Percentiles rank a stretch among this genome's conserved stretches.
Conservation (phyloP, 1,140 invertebrate genomes). For the Caerostris darwini region DNA sequence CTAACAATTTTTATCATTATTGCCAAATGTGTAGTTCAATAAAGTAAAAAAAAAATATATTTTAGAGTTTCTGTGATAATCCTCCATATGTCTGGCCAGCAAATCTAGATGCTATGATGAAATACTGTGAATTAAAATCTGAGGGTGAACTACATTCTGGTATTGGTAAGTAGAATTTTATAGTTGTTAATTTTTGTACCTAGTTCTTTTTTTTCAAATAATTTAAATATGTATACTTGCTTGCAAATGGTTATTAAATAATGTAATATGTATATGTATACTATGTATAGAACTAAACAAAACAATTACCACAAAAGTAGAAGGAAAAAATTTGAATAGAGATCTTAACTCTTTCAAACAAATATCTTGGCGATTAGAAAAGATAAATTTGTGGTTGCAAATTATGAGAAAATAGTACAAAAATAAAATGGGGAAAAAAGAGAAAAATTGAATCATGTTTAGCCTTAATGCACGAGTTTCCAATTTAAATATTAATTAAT, state of each 20-base stretch:
- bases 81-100: slow-evolving; percentile 80
- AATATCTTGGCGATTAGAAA: no score
- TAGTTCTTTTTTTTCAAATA: background rate
- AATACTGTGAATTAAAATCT: slow-evolving; percentile 80
- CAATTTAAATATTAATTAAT: no score
- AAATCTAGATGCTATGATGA: slow-evolving; percentile 81
- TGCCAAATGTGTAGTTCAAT: no score
- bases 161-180: slow-evolving; percentile 80
- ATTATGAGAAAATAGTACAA: no score
- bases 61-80: slow-evolving; percentile 79
- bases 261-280: background rate
- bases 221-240: background rate
- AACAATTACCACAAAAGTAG: background rate
- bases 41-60: background rate
- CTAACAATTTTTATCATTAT: no score
- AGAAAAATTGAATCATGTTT: no score
- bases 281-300: background rate
- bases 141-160: slow-evolving; percentile 83
- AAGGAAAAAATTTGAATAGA: background rate
- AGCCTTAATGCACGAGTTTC: no score
- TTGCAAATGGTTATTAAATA: background rate
- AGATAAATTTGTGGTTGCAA: no score
- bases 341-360: background rate
- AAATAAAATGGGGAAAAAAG: no score
- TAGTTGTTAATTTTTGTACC: background rate